Base-by-base conservation (phyloP, 1,140 invertebrate species). In the Hyles vespertilio region DNA sequence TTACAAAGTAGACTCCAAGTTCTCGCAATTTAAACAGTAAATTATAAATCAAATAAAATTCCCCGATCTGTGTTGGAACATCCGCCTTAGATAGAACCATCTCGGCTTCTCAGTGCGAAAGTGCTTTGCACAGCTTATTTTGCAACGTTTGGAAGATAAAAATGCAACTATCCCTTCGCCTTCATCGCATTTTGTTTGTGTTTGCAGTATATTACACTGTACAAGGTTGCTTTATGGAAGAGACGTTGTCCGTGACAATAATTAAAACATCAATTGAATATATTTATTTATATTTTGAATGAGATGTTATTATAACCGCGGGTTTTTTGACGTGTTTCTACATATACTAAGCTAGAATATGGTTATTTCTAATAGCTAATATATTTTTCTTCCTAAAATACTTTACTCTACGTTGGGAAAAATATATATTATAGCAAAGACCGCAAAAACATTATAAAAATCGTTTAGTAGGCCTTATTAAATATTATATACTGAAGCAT, bases 41-140 rank as follows among this genome's bases (percentile, higher is more conserved):
- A 77, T 80, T 74, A 66, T 77, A 76, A 77, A 72, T 64, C 74
- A 74, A 76, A 77, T 71, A 74, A 60, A 73, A 44, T 61, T 61
- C 65, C 55, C 56, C 57, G 59, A 65, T 69, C 61, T 57, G 48
- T 57, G 49, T 44, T 58, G 64, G 60, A 71, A 70, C 71, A 72
- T 72, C 68, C 74, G 68, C 61, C 61, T 72, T 59, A 58, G 66
- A 72, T 68, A 72, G 72, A 70, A 65, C 67, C 46, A 58, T 61
- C 33, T 33, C 58, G 44, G 56, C 59, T 67, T 61, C 63, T 63
- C 57, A 51, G 53, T 67, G 62, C 56, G 56, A 69, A 40, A 69
- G 62, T 69, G 62, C 63, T 69, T 74, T 69, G 61, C 65, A 74
- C 67, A 67, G 65, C 65, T 63, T 61, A 53, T 51, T 43, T 48